A percentile compares a stretch with the other conserved stretches of the same genome.
Conservation (phyloP, 2,113 vertebrate genomes). For the Sebastes fasciatus region DNA sequence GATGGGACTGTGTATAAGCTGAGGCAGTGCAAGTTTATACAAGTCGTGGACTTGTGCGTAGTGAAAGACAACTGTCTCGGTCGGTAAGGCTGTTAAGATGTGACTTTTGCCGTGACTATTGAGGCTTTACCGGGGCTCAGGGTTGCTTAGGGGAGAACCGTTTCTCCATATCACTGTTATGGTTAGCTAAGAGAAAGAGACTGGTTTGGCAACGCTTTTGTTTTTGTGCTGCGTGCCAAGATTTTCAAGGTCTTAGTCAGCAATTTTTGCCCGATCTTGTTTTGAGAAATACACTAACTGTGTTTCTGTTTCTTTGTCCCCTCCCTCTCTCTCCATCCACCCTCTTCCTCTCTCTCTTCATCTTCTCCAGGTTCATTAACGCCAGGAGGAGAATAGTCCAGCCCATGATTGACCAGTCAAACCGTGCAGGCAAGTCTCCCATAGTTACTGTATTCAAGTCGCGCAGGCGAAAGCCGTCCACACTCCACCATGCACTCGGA, state of each 20-base stretch:
- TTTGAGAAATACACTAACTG: constrained; percentile 53
- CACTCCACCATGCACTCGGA: constrained; percentile 91
- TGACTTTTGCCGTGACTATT: constrained; percentile 70
- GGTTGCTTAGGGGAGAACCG: constrained; percentile 49
- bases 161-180: constrained; percentile 62
- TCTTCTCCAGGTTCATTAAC: constrained; percentile 96
- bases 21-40: constrained; percentile 78
- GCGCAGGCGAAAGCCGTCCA: constrained; percentile 84
- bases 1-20: constrained; percentile 46
- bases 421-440: constrained; percentile 98
- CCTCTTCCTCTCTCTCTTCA: not conserved
- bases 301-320: constrained; percentile 40
- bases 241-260: constrained; percentile 52
- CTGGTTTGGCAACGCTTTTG: constrained; percentile 58
- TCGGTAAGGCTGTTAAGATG: constrained; percentile 72
- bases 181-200: constrained; percentile 49
- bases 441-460: constrained; percentile 89
- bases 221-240: constrained; percentile 61
- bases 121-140: constrained; percentile 57
- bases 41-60: constrained; percentile 69
- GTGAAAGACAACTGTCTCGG: constrained; percentile 67
- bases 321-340: not conserved
- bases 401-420: constrained; percentile 99
- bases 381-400: constrained; percentile 99
- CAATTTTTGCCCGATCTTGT: constrained; percentile 50